These are phyloP conservation scores for Meteorus colon DNA, from an alignment of 2,888 invertebrate genomes.

Conservation along the genomic window DNA sequence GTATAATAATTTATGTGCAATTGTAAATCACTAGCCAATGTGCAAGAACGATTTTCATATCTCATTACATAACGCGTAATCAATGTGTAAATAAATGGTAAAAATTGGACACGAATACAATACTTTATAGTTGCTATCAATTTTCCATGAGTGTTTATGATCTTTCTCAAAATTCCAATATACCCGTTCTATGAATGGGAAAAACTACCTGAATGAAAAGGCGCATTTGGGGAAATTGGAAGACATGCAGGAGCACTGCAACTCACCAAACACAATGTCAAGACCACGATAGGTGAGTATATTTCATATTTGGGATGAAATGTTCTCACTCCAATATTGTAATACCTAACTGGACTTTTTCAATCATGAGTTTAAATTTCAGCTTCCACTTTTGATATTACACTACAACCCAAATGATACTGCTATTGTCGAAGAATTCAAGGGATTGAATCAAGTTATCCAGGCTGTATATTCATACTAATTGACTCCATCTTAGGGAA, in stretches of 20 bases:
- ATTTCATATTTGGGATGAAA: background rate
- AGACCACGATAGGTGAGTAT: constrained; percentile 86
- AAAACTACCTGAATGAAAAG: too few species aligned
- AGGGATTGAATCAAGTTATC: constrained; percentile 67
- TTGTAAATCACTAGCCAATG: constrained; percentile 31
- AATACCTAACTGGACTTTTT: background rate
- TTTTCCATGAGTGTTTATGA: constrained; percentile 13
- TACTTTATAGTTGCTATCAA: background rate
- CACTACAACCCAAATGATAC: constrained; percentile 91
- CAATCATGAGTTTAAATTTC: constrained; percentile 72
- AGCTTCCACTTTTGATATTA: constrained; percentile 97
- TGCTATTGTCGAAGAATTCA: constrained; percentile 89
- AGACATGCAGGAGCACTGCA: constrained; percentile 80
- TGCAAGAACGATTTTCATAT: constrained; percentile 42
- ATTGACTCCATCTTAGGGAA: constrained; percentile 79
- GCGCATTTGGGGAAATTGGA: too few species aligned
- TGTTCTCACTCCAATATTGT: background rate
- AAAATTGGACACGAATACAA: background rate
- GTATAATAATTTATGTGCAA: constrained; percentile 43
- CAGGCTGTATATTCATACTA: background rate
- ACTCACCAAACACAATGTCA: constrained; percentile 87
- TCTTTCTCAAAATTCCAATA: background rate
- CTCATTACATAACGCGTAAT: constrained; percentile 41
- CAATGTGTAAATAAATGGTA: constrained; percentile 39
- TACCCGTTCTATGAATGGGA: too few species aligned